Evolutionary conservation across 35 echinoderm and acorn worm genomes (phyloP).

Genomic region (Anneissia japonica): DNA sequence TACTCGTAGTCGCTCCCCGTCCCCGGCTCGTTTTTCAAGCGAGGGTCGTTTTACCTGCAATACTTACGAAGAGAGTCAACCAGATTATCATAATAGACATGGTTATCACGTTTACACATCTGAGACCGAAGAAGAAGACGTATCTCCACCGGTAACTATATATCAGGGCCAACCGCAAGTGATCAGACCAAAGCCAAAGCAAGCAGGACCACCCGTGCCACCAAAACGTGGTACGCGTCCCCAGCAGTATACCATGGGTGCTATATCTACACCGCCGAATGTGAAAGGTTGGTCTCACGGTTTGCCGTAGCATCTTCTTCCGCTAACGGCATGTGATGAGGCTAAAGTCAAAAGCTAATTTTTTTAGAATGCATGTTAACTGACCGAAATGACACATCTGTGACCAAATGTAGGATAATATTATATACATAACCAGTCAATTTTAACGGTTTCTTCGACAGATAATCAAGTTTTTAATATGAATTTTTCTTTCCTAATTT

Average conservation of each 20-base stretch:
- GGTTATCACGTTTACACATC: neutral
- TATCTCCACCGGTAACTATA: neutral
- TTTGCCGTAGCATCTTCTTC: neutral
- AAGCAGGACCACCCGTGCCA: neutral
- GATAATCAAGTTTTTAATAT: too few relatives aligned
- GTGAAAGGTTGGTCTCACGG: neutral
- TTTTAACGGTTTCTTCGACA: too few relatives aligned
- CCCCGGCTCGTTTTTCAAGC: slow-evolving; percentile 12
- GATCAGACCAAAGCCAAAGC: neutral
- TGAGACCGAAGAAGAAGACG: neutral
- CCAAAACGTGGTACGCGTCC: neutral
- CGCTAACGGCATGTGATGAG: neutral
- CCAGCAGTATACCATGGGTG: neutral
- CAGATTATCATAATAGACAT: too few relatives aligned
- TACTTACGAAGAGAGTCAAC: neutral
- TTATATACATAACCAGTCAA: too few relatives aligned
- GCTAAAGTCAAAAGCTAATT: too few relatives aligned
- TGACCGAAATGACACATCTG: too few relatives aligned
- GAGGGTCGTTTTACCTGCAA: neutral
- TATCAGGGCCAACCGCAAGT: neutral
- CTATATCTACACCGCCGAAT: neutral
- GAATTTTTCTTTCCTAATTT: too few relatives aligned
- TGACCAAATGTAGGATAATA: too few relatives aligned
- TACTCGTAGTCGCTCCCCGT: slow-evolving; percentile 59
- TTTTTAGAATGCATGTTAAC: too few relatives aligned